phyloP scores from a whole-genome alignment of 2,888 invertebrate species.

The Seladonia tumulorum region DNA sequence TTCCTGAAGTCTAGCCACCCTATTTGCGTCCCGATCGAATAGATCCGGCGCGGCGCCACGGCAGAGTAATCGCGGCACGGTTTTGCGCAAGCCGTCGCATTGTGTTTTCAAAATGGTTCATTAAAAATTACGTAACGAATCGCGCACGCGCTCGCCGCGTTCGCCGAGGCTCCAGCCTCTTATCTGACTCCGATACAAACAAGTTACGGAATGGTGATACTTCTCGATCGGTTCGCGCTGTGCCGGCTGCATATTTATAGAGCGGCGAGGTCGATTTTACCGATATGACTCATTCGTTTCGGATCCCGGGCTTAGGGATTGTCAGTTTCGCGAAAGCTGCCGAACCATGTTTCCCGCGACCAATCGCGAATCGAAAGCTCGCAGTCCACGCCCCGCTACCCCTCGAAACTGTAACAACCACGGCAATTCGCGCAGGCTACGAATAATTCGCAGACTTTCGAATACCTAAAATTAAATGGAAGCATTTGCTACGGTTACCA shows the following conservation, averaged over 20 bases:
- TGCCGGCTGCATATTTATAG: constrained; percentile 56
- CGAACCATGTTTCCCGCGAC: constrained; percentile 5
- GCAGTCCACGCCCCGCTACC: background rate
- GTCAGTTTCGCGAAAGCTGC: constrained; percentile 36
- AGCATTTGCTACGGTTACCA: too few relatives aligned
- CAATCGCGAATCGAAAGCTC: background rate
- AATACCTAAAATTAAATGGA: too few relatives aligned
- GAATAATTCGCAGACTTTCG: too few relatives aligned
- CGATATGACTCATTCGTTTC: constrained; percentile 55
- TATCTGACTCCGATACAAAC: constrained; percentile 45
- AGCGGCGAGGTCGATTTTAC: constrained; percentile 57
- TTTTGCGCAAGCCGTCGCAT: constrained; percentile 12
- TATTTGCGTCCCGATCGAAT: background rate
- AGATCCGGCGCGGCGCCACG: background rate
- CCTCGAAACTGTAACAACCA: too few relatives aligned
- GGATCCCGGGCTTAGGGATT: constrained; percentile 41
- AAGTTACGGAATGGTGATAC: constrained; percentile 42
- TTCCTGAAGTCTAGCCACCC: background rate
- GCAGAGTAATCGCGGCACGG: background rate
- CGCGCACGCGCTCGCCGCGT: constrained; percentile 4
- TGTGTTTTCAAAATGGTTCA: constrained; percentile 9
- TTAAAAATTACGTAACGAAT: constrained; percentile 28
- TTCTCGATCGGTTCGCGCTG: constrained; percentile 44
- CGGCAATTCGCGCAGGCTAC: too few relatives aligned
- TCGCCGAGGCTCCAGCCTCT: constrained; percentile 17